phyloP scores from a whole-genome alignment of 2,113 vertebrate genomes.

The Lasiurus cinereus region DNA sequence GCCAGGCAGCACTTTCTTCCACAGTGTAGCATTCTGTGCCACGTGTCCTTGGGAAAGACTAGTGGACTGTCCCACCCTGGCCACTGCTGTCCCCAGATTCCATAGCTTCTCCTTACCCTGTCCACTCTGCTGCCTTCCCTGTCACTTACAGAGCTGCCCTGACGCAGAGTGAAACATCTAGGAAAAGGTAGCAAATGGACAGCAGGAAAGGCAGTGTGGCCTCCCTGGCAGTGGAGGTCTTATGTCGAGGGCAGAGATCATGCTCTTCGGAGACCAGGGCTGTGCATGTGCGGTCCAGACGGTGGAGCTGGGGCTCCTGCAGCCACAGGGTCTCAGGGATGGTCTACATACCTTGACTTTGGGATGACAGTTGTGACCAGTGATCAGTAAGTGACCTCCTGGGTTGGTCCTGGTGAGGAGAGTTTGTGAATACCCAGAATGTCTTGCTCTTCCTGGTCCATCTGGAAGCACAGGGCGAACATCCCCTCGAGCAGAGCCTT shows the following conservation, averaged over 20 bases:
- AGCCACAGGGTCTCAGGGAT: not conserved
- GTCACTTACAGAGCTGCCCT: not conserved
- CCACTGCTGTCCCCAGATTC: not conserved
- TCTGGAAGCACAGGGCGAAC: not conserved
- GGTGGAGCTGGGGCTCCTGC: not conserved
- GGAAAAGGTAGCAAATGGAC: not conserved
- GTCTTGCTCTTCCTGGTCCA: not conserved
- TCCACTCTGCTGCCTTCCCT: not conserved
- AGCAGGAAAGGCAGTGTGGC: not conserved
- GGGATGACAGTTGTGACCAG: not conserved
- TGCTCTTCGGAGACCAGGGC: no score
- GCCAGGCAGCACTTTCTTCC: not conserved
- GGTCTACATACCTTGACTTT: not conserved
- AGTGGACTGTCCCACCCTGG: not conserved
- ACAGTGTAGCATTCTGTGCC: accelerated
- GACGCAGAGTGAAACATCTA: not conserved
- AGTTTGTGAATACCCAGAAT: not conserved
- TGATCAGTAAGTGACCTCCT: not conserved
- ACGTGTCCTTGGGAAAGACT: not conserved
- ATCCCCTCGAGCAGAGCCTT: no score
- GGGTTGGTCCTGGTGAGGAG: not conserved
- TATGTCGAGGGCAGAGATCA: accelerated
- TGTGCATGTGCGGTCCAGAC: no score
- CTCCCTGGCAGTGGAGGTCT: not conserved
- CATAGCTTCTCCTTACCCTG: not conserved